phyloP scores from a whole-genome alignment of 2,888 invertebrate genomes.

The Synergus gifuensis region DNA sequence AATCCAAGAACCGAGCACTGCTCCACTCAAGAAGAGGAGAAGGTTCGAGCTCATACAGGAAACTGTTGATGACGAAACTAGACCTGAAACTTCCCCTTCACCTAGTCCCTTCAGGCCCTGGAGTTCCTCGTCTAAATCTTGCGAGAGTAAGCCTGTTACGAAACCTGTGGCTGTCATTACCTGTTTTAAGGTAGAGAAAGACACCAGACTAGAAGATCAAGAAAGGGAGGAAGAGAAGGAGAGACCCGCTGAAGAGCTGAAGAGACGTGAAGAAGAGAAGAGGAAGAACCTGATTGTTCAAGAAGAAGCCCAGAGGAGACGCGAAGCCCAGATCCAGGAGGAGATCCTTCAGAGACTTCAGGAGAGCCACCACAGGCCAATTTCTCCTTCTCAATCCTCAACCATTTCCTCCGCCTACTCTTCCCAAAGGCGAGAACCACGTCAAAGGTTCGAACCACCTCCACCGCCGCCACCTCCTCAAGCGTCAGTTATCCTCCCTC shows the following conservation, averaged over 20 bases:
- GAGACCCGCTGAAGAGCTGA: conserved; percentile 42
- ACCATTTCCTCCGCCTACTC: conserved; percentile 48
- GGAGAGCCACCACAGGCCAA: conserved; percentile 45
- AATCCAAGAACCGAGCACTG: conserved; percentile 78
- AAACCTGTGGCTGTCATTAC: conserved; percentile 30
- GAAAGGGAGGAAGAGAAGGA: conserved; percentile 38
- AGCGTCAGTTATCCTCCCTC: conserved; percentile 42
- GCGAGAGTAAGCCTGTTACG: conserved; percentile 50
- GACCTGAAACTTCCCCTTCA: conserved; percentile 68
- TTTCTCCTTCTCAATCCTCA: conserved; percentile 12
- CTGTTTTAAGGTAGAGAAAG: conserved; percentile 42
- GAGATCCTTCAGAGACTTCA: conserved; percentile 62
- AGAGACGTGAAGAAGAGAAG: conserved; percentile 40
- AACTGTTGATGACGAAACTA: conserved; percentile 74
- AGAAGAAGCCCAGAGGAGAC: conserved; percentile 42
- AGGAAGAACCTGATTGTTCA: conserved; percentile 14
- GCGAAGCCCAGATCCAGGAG: conserved; percentile 61
- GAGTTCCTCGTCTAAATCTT: conserved; percentile 76
- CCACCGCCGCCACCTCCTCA: conserved; percentile 62
- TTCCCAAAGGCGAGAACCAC: conserved; percentile 59
- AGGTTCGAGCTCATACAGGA: conserved; percentile 65
- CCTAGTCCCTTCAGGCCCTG: conserved; percentile 83
- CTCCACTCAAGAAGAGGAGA: conserved; percentile 85
- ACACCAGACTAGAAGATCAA: conserved; percentile 29
- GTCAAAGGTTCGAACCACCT: conserved; percentile 59